Conservation (phyloP, 2,888 invertebrate genomes). For the Cybosia mesomella region DNA sequence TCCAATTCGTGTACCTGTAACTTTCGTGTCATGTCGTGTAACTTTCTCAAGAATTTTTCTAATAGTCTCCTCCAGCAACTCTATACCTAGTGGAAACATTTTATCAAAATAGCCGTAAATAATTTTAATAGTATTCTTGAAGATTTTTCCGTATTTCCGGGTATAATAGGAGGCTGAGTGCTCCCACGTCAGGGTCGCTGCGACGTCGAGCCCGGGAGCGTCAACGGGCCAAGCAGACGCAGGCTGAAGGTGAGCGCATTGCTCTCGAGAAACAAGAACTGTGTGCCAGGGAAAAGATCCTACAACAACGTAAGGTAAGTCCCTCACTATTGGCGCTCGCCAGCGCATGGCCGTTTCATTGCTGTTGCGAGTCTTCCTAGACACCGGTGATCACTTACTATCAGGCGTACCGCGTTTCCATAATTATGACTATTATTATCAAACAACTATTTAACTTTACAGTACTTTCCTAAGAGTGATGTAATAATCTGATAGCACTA, state of each 20-base stretch:
- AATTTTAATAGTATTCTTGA: background rate
- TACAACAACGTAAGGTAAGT: slow-evolving; percentile 72
- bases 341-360: background rate
- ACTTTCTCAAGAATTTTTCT: no score
- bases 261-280: slow-evolving; percentile 70
- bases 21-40: no score
- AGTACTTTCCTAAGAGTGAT: slow-evolving; percentile 6
- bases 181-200: slow-evolving; percentile 75
- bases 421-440: background rate
- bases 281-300: slow-evolving; percentile 63
- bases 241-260: slow-evolving; percentile 73
- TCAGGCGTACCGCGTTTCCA: background rate
- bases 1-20: no score
- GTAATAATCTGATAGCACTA: slow-evolving; percentile 32
- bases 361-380: background rate
- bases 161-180: slow-evolving; percentile 69
- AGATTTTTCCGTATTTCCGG: background rate
- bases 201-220: slow-evolving; percentile 74
- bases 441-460: background rate
- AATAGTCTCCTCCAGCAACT: background rate
- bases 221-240: slow-evolving; percentile 68
- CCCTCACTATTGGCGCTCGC: background rate
- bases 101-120: background rate
- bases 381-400: background rate
- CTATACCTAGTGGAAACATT: background rate